Evolutionary conservation across 2,888 invertebrate species (phyloP), one percentile per base, ranked within the genome.

Genomic region (Idaea aversata): DNA sequence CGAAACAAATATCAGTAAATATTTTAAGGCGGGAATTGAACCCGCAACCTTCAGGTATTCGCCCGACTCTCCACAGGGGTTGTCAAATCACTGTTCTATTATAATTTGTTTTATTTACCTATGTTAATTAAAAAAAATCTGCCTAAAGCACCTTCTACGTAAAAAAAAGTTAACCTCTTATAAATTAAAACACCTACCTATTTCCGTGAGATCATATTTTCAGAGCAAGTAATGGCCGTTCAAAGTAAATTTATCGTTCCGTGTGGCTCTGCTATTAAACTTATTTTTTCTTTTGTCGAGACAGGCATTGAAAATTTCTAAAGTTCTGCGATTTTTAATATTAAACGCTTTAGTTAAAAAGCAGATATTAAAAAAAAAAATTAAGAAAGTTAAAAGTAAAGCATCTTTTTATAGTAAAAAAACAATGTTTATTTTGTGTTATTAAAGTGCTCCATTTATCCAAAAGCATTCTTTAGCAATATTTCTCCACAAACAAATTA

Each of bases 401-500:
- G 10, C 36, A 7, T 1, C 10, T 36, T 5, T 36, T 36, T 4
- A 5, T 5, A 36, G 36, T 5, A 25, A 25, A 2, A 25, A 25
- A 3, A 25, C 1, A 2, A 25, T 25, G 25, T 25, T 25, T 25
- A 25, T 25, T 25, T 3, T 25, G 25, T 25, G 3, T 25, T 2
- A 25, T 25, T 47, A 5, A 47, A 47, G 13, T 47, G 47, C 47
- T 7, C 47, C 47, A 10, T 0, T 47, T 10, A 47, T 10, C 10
- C 47, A 47, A 47, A 47, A 7, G 47, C 47, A 47, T 13, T 47
- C 3, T 0, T 10, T 47, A 47, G 0, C 47, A 13, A 59, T 15
- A 59, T 5, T n/a, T 59, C 6, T 59, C 16, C 15, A 16, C 16
- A 59, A 59, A 59, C 64, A 65, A 66, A 72, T 65, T 63, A 68